Conservation (phyloP, 2,888 invertebrate genomes). For the Tuberolachnus salignus region DNA sequence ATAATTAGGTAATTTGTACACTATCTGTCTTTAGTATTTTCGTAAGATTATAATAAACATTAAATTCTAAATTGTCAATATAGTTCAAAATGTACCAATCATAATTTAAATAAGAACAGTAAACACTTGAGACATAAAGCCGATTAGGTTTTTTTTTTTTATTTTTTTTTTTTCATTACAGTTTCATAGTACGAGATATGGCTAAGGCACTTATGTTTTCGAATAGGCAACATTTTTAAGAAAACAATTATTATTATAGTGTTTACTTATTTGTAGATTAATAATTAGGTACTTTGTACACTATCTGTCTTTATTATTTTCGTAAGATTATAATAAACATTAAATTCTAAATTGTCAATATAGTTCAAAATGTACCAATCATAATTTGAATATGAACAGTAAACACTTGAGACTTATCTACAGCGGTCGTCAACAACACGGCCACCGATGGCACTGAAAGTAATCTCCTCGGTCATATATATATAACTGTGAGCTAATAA, state of each 20-base stretch:
- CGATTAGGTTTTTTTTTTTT: neutral
- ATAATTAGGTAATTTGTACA: too few species aligned
- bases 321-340: neutral
- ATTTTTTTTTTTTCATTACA: too few species aligned
- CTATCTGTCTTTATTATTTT: neutral
- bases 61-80: neutral
- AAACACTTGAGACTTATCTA: conserved; percentile 19
- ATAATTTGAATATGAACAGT: conserved; percentile 16
- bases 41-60: neutral
- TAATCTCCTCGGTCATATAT: neutral
- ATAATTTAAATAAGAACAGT: conserved; percentile 16
- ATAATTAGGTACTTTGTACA: too few species aligned
- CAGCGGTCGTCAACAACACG: neutral
- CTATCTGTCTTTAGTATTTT: neutral
- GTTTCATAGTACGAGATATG: too few species aligned
- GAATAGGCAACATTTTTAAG: neutral
- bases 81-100: neutral
- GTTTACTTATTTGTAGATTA: neutral
- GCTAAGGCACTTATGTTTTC: too few species aligned
- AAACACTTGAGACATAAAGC: conserved; percentile 7
- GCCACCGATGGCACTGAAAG: neutral
- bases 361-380: neutral
- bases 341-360: neutral
- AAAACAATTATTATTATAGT: neutral
- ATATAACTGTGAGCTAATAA: neutral